phyloP scores from a whole-genome alignment of 2,797 vertebrate genomes.

The Morus bassanus region DNA sequence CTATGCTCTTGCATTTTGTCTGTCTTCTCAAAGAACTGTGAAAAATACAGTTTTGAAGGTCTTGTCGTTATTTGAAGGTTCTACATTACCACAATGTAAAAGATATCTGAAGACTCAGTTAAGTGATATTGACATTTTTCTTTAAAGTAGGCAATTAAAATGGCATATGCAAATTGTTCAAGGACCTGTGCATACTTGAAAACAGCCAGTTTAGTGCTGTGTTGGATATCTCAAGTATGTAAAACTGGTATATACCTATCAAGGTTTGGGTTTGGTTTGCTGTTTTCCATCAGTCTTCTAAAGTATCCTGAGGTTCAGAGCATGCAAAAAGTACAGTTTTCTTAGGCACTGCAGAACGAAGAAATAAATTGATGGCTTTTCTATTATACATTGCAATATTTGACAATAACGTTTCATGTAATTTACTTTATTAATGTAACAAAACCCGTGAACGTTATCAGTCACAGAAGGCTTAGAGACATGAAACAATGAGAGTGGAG shows the following conservation, averaged over 20 bases:
- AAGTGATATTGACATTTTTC: background rate
- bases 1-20: background rate
- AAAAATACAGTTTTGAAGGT: background rate
- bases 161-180: background rate
- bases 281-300: background rate
- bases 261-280: background rate
- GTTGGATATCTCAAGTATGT: background rate
- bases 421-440: background rate
- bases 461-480: background rate
- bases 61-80: background rate
- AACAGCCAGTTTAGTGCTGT: fast-evolving
- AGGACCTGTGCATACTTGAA: background rate
- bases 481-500: background rate
- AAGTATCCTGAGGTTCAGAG: background rate
- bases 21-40: background rate
- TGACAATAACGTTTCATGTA: background rate
- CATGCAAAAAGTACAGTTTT: background rate
- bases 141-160: background rate
- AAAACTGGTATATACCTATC: background rate
- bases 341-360: background rate
- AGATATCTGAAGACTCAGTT: background rate
- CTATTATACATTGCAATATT: background rate
- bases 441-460: background rate
- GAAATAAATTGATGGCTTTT: background rate
- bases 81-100: background rate